Evolutionary conservation across 2,797 vertebrate species (phyloP).

Genomic region (Miichthys miiuy): DNA sequence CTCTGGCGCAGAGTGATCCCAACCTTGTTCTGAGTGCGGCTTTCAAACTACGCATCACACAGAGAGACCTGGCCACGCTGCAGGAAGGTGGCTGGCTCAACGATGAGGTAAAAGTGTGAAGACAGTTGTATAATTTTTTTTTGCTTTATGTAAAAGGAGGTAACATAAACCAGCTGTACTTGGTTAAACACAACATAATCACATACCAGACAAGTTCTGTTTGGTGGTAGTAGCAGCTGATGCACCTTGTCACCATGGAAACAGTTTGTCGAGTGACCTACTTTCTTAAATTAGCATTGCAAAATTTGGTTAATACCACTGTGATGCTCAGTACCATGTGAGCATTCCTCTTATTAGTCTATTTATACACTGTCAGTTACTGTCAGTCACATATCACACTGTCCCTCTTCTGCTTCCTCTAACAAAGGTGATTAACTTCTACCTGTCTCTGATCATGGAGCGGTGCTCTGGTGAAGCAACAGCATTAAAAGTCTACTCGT

Average conservation of each 20-base stretch:
- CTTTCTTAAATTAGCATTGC: conserved; percentile 8
- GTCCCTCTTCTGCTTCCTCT: conserved; percentile 16
- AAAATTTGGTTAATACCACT: neutral
- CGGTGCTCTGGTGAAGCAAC: conserved; percentile 80
- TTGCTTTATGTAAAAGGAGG: neutral
- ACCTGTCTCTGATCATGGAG: conserved; percentile 91
- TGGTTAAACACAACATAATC: no score
- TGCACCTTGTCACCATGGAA: conserved; percentile 7
- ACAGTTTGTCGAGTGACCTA: conserved; percentile 1
- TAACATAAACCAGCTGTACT: no score
- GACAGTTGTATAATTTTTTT: neutral
- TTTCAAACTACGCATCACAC: conserved; percentile 92
- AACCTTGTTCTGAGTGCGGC: conserved; percentile 90
- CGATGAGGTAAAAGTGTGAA: conserved; percentile 86
- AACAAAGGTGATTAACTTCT: conserved; percentile 93
- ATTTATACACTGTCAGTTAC: neutral
- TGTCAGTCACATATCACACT: neutral
- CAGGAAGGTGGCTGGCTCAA: conserved; percentile 92
- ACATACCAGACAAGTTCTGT: neutral
- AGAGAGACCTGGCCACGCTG: conserved; percentile 91
- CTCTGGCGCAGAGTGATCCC: conserved; percentile 84
- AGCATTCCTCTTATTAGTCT: neutral
- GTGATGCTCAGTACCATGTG: neutral
- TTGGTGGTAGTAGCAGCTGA: neutral
- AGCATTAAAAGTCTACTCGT: conserved; percentile 87